phyloP scores from a whole-genome alignment of 2,797 vertebrate genomes.

The Leptoclinus maculatus region DNA sequence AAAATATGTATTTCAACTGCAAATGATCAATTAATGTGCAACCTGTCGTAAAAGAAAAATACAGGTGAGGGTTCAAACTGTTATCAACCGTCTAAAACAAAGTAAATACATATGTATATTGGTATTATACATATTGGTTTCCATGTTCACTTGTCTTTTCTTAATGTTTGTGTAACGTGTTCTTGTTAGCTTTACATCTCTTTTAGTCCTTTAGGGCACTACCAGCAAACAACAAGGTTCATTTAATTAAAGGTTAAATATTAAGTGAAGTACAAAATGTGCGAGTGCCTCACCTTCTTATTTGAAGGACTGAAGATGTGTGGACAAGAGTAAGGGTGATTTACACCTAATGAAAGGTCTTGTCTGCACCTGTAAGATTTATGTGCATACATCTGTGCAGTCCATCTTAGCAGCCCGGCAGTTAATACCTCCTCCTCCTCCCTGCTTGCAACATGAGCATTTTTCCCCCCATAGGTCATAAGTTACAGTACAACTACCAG shows the following conservation, averaged over 20 bases:
- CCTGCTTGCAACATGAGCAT: slow-evolving; percentile 66
- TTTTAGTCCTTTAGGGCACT: not conserved
- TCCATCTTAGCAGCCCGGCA: slow-evolving; percentile 50
- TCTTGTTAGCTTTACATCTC: not conserved
- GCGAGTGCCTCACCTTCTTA: not conserved
- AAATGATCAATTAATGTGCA: not conserved
- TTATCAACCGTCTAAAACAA: not conserved
- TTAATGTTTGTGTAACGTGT: not conserved
- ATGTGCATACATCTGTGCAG: slow-evolving; percentile 74
- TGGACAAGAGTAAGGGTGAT: slow-evolving; percentile 65
- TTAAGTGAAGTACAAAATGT: not conserved
- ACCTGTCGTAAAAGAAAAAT: not conserved
- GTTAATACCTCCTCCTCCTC: slow-evolving; percentile 55
- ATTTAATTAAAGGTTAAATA: not conserved
- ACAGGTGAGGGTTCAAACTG: not conserved
- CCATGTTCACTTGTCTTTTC: not conserved
- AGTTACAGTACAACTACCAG: slow-evolving; percentile 40
- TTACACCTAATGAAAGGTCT: slow-evolving; percentile 78
- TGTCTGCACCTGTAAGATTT: slow-evolving; percentile 81
- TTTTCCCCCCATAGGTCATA: slow-evolving; percentile 67
- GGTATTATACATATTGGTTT: not conserved
- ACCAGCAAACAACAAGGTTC: not conserved
- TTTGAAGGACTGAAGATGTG: slow-evolving; percentile 26
- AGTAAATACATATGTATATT: not conserved
- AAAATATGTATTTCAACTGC: not conserved